A percentile compares a stretch with the other conserved stretches of the same genome.
phyloP scores from a whole-genome alignment of 2,888 invertebrate genomes.

The Synergus itoensis region DNA sequence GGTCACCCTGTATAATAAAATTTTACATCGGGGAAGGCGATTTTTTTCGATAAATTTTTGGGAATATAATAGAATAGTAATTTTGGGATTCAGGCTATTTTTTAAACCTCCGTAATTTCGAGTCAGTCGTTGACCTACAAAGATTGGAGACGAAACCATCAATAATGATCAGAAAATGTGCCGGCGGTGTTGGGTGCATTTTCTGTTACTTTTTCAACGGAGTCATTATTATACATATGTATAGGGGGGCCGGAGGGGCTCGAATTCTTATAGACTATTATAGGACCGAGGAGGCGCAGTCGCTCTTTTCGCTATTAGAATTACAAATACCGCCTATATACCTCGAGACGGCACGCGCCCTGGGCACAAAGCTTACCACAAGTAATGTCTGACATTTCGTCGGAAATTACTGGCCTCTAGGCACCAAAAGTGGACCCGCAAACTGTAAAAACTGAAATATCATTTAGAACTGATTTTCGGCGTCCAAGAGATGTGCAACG shows the following conservation, averaged over 20 bases:
- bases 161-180: conserved; percentile 29
- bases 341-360: conserved; percentile 50
- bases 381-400: conserved; percentile 52
- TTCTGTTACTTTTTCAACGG: conserved; percentile 22
- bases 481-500: neutral
- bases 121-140: conserved; percentile 16
- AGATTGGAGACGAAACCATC: neutral
- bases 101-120: neutral
- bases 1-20: too few species aligned
- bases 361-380: conserved; percentile 51
- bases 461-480: conserved; percentile 7
- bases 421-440: conserved; percentile 35
- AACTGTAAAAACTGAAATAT: neutral
- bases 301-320: conserved; percentile 39
- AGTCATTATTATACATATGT: neutral
- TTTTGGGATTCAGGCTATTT: neutral
- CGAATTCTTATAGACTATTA: conserved; percentile 23
- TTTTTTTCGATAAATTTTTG: neutral
- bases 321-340: conserved; percentile 37
- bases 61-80: neutral
- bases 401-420: conserved; percentile 49
- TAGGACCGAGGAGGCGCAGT: neutral
- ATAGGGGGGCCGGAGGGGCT: conserved; percentile 6
- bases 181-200: conserved; percentile 7
- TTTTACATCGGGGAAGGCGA: neutral